These are phyloP conservation scores for Catostylus mosaicus DNA, from an alignment of 30 jellyfish, hydroid and myxozoan genomes.

Conservation along the genomic window DNA sequence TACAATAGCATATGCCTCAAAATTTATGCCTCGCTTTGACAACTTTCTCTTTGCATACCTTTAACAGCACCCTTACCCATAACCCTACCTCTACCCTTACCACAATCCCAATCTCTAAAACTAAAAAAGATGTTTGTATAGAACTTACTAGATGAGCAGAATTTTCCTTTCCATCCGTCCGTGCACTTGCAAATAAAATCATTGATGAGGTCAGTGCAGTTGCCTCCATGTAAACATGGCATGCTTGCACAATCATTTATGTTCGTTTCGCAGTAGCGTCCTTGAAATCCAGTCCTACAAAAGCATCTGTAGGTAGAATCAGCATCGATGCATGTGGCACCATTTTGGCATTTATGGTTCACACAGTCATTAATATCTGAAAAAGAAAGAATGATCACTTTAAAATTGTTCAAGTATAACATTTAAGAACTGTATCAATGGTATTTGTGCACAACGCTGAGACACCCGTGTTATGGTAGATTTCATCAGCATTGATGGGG, in stretches of 20 bases:
- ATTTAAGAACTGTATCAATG: no score
- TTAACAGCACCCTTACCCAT: no score
- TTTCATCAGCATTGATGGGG: no score
- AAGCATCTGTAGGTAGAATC: constrained; percentile 74
- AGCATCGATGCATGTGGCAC: constrained; percentile 87
- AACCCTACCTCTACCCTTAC: no score
- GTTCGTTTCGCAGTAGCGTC: constrained; percentile 70
- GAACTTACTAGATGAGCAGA: constrained; percentile 77
- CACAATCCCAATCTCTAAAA: no score
- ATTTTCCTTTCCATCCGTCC: constrained; percentile 76
- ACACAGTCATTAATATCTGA: constrained; percentile 88
- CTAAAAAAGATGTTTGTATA: no score
- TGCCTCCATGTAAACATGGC: constrained; percentile 93
- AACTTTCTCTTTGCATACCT: no score
- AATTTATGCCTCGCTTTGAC: no score
- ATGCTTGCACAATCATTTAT: constrained; percentile 74
- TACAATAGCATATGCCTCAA: no score
- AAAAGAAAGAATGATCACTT: background rate
- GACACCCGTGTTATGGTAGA: no score
- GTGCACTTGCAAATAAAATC: constrained; percentile 75
- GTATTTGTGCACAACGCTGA: no score
- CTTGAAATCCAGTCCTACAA: constrained; percentile 82
- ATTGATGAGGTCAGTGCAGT: constrained; percentile 63
- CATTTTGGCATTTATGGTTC: constrained; percentile 74
- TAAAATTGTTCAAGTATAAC: no score